phyloP scores from a whole-genome alignment of 2,888 invertebrate genomes.

The Tridacna crocea region DNA sequence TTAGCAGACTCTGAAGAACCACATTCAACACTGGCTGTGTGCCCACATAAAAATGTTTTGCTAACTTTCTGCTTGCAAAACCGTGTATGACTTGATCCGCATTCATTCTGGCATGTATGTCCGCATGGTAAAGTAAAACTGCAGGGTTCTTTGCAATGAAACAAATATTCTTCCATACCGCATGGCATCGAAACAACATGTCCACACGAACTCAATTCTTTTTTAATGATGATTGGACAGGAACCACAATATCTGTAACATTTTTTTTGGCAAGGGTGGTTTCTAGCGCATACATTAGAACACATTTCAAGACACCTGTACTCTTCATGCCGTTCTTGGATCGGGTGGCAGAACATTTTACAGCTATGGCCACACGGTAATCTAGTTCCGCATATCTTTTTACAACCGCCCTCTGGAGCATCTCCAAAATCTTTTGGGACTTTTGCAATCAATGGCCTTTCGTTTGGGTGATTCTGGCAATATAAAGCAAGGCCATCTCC shows the following conservation, averaged over 20 bases:
- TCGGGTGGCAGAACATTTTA: conserved; percentile 66
- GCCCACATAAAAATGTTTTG: conserved; percentile 59
- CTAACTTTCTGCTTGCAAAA: background rate
- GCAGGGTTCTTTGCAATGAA: background rate
- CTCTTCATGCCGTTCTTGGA: conserved; percentile 84
- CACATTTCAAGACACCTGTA: conserved; percentile 79
- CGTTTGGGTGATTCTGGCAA: conserved; percentile 74
- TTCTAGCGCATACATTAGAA: conserved; percentile 49
- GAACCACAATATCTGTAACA: conserved; percentile 84
- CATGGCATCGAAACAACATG: conserved; percentile 67
- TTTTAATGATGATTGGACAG: conserved; percentile 4
- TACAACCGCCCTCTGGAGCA: conserved; percentile 72
- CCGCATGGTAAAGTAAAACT: background rate
- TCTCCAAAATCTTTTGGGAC: conserved; percentile 57
- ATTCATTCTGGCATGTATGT: background rate
- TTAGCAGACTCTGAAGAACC: conserved; percentile 14
- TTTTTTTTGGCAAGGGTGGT: conserved; percentile 75
- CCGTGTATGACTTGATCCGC: background rate
- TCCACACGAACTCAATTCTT: conserved; percentile 16
- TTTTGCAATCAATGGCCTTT: conserved; percentile 34
- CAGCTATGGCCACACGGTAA: conserved; percentile 77
- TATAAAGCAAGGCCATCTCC: conserved; percentile 57
- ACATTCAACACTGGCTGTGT: conserved; percentile 62
- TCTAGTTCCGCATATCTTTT: conserved; percentile 61
- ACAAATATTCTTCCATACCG: conserved; percentile 22